phyloP scores from a whole-genome alignment of 1,140 invertebrate species.

The Protaetia brevitarsis region DNA sequence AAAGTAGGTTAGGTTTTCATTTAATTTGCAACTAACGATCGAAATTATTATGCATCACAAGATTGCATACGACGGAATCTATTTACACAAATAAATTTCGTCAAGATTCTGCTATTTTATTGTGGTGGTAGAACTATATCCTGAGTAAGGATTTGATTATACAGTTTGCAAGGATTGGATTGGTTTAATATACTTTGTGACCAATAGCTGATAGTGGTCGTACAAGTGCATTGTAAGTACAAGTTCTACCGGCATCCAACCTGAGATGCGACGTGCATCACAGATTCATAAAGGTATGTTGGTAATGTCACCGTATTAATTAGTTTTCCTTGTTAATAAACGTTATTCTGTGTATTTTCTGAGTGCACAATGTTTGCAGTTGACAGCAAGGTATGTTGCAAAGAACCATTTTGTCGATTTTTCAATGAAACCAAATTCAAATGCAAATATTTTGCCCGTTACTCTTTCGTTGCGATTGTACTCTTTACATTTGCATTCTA shows the following conservation, averaged over 20 bases:
- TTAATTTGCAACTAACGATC: neutral
- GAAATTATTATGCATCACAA: conserved; percentile 5
- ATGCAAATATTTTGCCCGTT: conserved; percentile 18
- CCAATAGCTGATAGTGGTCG: conserved; percentile 30
- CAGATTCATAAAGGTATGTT: conserved; percentile 48
- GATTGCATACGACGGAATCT: neutral
- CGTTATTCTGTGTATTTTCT: conserved; percentile 14
- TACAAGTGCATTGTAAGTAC: conserved; percentile 28
- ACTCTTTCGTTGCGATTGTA: conserved; percentile 9
- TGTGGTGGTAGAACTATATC: conserved; percentile 8
- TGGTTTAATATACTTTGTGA: conserved; percentile 26
- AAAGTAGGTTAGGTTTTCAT: neutral
- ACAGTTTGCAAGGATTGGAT: conserved; percentile 24
- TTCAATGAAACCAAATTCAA: conserved; percentile 15
- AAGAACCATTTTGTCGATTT: conserved; percentile 16
- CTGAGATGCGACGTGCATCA: conserved; percentile 45
- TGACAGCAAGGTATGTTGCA: conserved; percentile 13
- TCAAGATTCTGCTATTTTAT: conserved; percentile 19
- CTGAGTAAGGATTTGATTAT: conserved; percentile 19
- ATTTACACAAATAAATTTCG: conserved; percentile 8
- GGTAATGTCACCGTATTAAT: conserved; percentile 12
- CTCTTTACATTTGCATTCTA: conserved; percentile 11
- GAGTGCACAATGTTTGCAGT: conserved; percentile 17
- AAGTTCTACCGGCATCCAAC: conserved; percentile 30
- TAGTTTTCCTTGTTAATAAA: conserved; percentile 15